These are phyloP conservation scores for Automeris io DNA, from an alignment of 2,888 invertebrate genomes.

Conservation along the genomic window DNA sequence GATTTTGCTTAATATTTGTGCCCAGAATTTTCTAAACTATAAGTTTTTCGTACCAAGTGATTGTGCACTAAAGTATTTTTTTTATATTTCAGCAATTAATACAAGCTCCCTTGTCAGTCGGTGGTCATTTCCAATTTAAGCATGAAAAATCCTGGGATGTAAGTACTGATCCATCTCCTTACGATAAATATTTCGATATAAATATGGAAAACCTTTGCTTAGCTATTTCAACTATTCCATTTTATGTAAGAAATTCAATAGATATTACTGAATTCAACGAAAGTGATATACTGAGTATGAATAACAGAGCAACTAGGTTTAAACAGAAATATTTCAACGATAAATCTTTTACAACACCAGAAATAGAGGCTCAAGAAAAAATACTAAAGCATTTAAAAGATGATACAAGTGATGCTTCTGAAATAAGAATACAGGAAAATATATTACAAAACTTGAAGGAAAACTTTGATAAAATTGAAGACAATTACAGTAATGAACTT, in stretches of 20 bases:
- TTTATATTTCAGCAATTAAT: conserved; percentile 54
- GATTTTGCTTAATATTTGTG: too few relatives aligned
- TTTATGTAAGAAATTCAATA: conserved; percentile 57
- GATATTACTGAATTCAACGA: conserved; percentile 44
- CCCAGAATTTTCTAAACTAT: too few relatives aligned
- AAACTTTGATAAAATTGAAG: conserved; percentile 4
- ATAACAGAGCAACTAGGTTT: conserved; percentile 51
- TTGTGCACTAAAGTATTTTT: too few relatives aligned
- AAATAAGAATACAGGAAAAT: conserved; percentile 7
- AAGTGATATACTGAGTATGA: conserved; percentile 55
- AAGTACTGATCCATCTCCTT: conserved; percentile 46
- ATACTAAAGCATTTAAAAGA: conserved; percentile 32
- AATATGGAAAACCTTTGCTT: conserved; percentile 52
- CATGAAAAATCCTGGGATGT: conserved; percentile 70
- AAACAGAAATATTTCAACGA: conserved; percentile 62
- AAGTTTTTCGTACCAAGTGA: too few relatives aligned
- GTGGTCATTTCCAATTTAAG: conserved; percentile 73
- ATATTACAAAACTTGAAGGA: conserved; percentile 8
- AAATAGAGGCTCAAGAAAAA: conserved; percentile 45
- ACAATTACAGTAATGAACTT: too few relatives aligned
- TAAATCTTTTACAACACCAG: conserved; percentile 47
- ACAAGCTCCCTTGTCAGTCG: conserved; percentile 51
- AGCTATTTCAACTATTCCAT: conserved; percentile 57
- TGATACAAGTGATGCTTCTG: conserved; percentile 10
- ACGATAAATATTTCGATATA: conserved; percentile 66